These are phyloP conservation scores for Myotis findleyi DNA, from an alignment of 2,797 vertebrate species.

Conservation along the genomic window DNA sequence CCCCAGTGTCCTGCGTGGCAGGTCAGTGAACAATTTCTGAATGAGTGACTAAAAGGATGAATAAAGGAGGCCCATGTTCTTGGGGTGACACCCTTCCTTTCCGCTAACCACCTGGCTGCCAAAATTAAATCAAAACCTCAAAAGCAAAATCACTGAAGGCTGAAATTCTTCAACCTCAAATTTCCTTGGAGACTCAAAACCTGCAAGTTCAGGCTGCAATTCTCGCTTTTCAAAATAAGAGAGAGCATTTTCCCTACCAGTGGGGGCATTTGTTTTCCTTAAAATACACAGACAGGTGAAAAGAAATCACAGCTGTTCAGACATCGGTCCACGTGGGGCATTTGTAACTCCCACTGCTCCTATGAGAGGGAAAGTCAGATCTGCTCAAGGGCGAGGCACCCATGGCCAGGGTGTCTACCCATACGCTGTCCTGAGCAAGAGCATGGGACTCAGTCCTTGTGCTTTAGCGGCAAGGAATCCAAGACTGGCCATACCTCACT, in stretches of 20 bases:
- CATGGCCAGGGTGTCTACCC: background rate
- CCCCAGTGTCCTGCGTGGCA: background rate
- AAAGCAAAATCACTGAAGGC: constrained; percentile 61
- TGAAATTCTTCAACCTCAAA: constrained; percentile 62
- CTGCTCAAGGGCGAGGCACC: background rate
- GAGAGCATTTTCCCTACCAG: background rate
- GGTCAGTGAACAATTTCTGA: constrained; percentile 52
- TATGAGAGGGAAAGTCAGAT: background rate
- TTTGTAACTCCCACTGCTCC: background rate
- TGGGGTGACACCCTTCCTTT: constrained; percentile 18
- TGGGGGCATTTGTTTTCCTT: background rate
- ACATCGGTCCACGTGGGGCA: background rate
- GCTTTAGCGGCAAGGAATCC: background rate
- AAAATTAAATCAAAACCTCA: constrained; percentile 73
- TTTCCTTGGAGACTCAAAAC: constrained; percentile 48
- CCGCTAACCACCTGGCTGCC: constrained; percentile 53
- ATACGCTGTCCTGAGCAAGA: too few species aligned
- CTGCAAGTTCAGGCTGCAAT: background rate
- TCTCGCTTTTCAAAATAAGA: constrained; percentile 59
- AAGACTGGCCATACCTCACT: background rate
- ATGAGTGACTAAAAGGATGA: constrained; percentile 52
- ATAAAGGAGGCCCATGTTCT: constrained; percentile 31
- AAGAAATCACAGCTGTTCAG: background rate
- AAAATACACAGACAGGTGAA: background rate
- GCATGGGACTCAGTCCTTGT: background rate